Evolutionary conservation across 2,113 vertebrate species (phyloP), one percentile per base, ranked within the genome.

Genomic region (Lophotis ruficrista): DNA sequence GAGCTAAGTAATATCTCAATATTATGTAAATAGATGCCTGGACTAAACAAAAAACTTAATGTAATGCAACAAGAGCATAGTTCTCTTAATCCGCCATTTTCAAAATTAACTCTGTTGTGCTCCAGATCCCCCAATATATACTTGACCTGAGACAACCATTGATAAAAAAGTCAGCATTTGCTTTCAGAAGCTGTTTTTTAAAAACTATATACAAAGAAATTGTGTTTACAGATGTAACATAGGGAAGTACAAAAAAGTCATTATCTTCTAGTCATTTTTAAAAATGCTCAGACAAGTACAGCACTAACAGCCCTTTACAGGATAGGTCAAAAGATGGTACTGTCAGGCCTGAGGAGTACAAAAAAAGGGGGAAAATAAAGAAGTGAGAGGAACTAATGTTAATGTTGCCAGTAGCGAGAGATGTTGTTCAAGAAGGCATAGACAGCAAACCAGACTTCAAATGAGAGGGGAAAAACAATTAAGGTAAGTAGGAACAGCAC

Each of bases 341-440:
- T 3, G 10, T 35, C 12, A 78, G 47, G 28, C 28, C 10, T 51
- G 12, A 56, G 20, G 4, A 5, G 4, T 18, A 60, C 15, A 69
- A 43, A 70, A 70, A 54, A 47, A 33, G 19, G 17, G 14, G 3
- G 9, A 19, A 27, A 54, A 62, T 24, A 50, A 48, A 51, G 48
- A 61, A 41, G 1, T 6, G 9, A 62, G 51, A 64, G 6, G 14
- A 0, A 56, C 3, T 47, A 12, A 56, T 51, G 14, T 14, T 30
- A 47, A 3, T 12, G 6, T 17, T 66, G 7, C 17, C 47, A 83
- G 8, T 23, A 45, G 4, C 22, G 8, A 83, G 7, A 75, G 8
- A 43, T 33, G 13, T 6, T 80, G 33, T 38, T 79, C 48, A 38
- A 53, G 22, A 41, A 66, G 21, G 16, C 12, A 87, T 1, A 50